Conservation (phyloP, 2,888 invertebrate genomes). For the Drosophila macrospina region DNA sequence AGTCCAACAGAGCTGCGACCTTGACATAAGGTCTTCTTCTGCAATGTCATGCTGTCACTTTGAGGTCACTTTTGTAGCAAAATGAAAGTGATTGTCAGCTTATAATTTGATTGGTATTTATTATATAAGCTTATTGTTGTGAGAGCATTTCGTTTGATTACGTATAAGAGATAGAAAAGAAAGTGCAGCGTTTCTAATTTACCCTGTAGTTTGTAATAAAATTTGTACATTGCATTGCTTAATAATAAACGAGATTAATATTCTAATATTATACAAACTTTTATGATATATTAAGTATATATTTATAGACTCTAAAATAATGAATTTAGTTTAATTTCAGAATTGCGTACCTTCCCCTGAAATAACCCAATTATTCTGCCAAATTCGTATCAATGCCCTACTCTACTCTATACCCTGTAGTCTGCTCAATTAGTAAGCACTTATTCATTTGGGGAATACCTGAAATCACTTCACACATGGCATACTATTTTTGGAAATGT, state of each 20-base stretch:
- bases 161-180: neutral
- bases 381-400: no score
- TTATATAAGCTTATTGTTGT: neutral
- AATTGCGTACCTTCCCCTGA: no score
- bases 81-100: neutral
- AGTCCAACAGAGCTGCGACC: conserved; percentile 25
- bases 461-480: conserved; percentile 17
- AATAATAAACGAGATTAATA: no score
- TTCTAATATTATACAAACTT: no score
- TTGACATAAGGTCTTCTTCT: conserved; percentile 24
- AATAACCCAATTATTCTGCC: no score
- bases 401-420: neutral
- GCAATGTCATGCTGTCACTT: conserved; percentile 12
- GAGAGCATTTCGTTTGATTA: neutral
- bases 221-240: no score
- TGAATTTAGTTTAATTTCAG: no score
- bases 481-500: neutral
- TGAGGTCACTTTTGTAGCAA: neutral
- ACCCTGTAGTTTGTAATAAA: no score
- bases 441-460: conserved; percentile 32
- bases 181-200: no score
- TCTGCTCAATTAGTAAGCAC: conserved; percentile 1
- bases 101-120: neutral
- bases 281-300: no score
- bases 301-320: no score